Evolutionary conservation across 2,888 invertebrate genomes (phyloP), one percentile per base, ranked within the genome.

Genomic region (Heliconius cydno): DNA sequence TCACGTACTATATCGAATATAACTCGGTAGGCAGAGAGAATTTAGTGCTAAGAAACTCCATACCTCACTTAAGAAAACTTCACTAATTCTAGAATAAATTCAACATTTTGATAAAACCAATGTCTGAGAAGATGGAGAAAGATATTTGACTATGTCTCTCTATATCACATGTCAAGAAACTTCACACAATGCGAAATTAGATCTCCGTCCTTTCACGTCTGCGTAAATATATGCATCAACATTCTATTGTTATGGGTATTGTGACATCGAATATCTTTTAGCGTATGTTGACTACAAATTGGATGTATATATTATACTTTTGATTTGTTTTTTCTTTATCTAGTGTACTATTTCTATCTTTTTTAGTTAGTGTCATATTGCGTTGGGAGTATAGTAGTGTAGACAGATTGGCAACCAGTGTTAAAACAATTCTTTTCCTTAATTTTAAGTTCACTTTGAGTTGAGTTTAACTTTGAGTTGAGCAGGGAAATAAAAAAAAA

Each of bases 201-300:
- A 79, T 79, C 38, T 41, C 22, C 38, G 74, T 74, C 74, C 60
- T 15, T 68, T 63, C 38, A 41, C 67, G 57, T 34, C 38, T 38
- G 74, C 15, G 63, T 38, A 74, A 79, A 79, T 79, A 79, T 75
- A 60, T 79, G 68, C 78, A 79, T 79, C 67, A 22, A 41, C 28
- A 38, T 73, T 73, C 68, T 30, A 46, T 79, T 75, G 73, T 79
- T 75, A 74, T 75, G 60, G 52, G 60, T n/a, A 63, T 78, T 68
- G 78, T 68, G 74, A 75, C 74, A 66, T 74, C 67, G 38, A 68
- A 19, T 74, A 46, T 57, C 65, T 78, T 78, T 78, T 78, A 78
- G 78, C 78, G n/a, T 67, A 57, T 38, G 67, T 74, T 74, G 60
- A 74, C 25, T 74, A 28, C 67, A 57, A 67, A 67, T 74, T 73